phyloP scores from a whole-genome alignment of 2,113 vertebrate genomes.

The Cacatua alba region DNA sequence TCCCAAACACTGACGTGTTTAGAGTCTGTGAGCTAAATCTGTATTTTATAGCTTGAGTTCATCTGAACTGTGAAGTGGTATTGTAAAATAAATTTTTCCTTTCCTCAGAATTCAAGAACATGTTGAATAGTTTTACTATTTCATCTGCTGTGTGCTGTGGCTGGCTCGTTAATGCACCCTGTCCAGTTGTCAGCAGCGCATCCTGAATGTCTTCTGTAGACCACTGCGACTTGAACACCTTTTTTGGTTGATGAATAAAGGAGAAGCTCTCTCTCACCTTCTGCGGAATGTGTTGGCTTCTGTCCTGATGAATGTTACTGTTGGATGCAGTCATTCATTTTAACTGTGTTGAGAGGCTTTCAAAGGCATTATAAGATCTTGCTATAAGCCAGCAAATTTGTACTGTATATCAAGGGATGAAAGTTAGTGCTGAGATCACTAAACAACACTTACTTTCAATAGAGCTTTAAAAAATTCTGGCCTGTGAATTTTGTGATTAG shows the following conservation, averaged over 20 bases:
- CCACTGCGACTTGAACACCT: background rate
- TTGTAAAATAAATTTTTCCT: background rate
- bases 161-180: background rate
- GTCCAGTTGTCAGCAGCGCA: background rate
- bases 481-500: background rate
- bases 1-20: background rate
- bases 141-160: background rate
- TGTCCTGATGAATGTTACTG: background rate
- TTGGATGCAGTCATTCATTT: constrained; percentile 43
- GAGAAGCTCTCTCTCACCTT: background rate
- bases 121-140: background rate
- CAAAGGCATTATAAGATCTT: background rate
- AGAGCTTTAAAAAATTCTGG: constrained; percentile 7
- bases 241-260: constrained; percentile 50
- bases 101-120: background rate
- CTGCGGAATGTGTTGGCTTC: constrained; percentile 37
- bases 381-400: background rate
- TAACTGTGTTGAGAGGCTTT: constrained; percentile 10
- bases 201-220: background rate
- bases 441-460: constrained; percentile 12
- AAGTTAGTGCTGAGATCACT: constrained; percentile 18
- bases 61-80: constrained; percentile 8
- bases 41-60: background rate
- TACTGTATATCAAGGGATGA: background rate
- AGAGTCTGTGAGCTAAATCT: background rate